Percentiles rank a stretch among this genome's conserved stretches.
Conservation (phyloP, 1,140 invertebrate species). For the Drosophila novamexicana region DNA sequence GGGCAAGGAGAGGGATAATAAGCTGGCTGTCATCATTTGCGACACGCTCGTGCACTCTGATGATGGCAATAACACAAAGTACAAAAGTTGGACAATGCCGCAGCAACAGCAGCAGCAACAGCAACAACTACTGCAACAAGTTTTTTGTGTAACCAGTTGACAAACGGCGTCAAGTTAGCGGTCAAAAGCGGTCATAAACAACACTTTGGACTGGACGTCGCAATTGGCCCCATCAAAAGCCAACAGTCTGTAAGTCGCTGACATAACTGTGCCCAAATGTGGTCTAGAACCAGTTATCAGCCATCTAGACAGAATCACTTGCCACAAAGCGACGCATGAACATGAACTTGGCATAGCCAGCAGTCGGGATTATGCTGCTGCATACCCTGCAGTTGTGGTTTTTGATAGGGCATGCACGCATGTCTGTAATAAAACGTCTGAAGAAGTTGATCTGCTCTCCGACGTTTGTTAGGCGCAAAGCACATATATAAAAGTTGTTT, state of each 20-base stretch:
- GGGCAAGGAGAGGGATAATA: conserved; percentile 41
- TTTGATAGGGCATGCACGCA: neutral
- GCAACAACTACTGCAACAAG: conserved; percentile 44
- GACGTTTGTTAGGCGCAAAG: no score
- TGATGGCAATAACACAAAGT: conserved; percentile 50
- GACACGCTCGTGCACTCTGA: conserved; percentile 55
- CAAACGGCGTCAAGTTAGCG: conserved; percentile 57
- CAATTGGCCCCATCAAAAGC: conserved; percentile 30
- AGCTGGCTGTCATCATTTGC: conserved; percentile 68
- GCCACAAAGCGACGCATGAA: neutral
- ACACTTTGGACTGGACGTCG: conserved; percentile 26
- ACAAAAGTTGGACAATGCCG: conserved; percentile 54
- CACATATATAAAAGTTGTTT: no score
- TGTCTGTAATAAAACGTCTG: no score
- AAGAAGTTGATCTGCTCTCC: no score
- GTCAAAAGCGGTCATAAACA: conserved; percentile 66
- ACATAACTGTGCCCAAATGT: conserved; percentile 54
- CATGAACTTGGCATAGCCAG: neutral
- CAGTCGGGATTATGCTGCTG: neutral
- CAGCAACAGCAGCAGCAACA: neutral
- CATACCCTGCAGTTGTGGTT: neutral
- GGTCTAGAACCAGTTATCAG: conserved; percentile 51
- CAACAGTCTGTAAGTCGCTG: conserved; percentile 47
- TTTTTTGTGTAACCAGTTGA: conserved; percentile 58
- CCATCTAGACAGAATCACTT: neutral